These are phyloP conservation scores for Nesospiza acunhae DNA, from an alignment of 2,113 vertebrate species.

Conservation along the genomic window DNA sequence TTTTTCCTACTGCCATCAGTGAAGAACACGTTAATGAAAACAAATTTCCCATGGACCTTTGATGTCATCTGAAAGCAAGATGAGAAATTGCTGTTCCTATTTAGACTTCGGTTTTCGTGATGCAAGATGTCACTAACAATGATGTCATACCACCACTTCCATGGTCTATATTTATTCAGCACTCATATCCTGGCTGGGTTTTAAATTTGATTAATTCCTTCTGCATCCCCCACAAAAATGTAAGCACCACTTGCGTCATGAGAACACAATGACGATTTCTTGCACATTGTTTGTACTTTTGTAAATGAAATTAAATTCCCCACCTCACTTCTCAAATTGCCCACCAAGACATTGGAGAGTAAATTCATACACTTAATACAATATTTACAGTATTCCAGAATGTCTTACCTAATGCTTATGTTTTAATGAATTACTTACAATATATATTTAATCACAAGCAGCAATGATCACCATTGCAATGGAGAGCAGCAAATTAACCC, in stretches of 20 bases:
- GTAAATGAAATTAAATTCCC: constrained; percentile 27
- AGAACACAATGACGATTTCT: neutral
- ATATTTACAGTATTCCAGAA: constrained; percentile 52
- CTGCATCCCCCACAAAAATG: neutral
- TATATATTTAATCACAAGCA: constrained; percentile 26
- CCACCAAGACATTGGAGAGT: neutral
- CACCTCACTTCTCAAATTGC: neutral
- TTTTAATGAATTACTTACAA: constrained; percentile 40
- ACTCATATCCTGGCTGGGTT: neutral
- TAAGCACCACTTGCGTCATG: constrained; percentile 7
- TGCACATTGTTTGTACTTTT: constrained; percentile 14
- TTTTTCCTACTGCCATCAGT: constrained; percentile 33
- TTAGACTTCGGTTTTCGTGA: neutral
- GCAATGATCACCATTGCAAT: constrained; percentile 41
- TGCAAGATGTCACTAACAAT: neutral
- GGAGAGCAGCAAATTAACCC: constrained; percentile 45
- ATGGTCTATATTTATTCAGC: neutral
- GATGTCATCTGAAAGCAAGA: constrained; percentile 32
- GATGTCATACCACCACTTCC: neutral
- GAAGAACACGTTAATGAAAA: constrained; percentile 61
- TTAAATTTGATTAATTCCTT: constrained; percentile 25
- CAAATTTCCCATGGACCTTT: constrained; percentile 27
- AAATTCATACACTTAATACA: constrained; percentile 27
- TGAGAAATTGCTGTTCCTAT: neutral
- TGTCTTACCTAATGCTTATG: constrained; percentile 20